Evolutionary conservation across 2,888 invertebrate genomes (phyloP), one percentile per base, ranked within the genome.

Genomic region (Acanthoscelides obtectus): DNA sequence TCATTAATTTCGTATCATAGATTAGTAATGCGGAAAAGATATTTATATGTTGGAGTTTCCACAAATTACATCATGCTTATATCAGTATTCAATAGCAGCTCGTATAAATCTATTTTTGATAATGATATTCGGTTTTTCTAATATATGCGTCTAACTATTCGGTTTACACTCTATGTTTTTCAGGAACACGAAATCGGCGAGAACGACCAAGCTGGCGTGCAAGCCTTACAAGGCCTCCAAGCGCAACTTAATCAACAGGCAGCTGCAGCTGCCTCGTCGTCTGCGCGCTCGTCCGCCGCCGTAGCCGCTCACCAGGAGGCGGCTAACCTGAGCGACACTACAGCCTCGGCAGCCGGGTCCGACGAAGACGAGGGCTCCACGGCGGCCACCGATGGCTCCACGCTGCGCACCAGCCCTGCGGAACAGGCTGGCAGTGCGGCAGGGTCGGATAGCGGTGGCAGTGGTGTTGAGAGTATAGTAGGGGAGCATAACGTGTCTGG

Each of bases 321-420:
- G 20, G 90, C 91, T 1, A 91, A 92, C 80, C 92, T 92, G 81
- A 93, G 94, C 69, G 95, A 95, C 77, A 92, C 93, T 21, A 93
- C 94, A 2, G 94, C 94, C 20, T 94, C 96, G 20, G 94, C 95
- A 2, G 94, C 95, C 70, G 96, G 95, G 4, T 96, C 96, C 12
- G 98, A 98, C 83, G 45, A 45, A 6, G 96, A 96, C 84, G 98
- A 98, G 85, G 97, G 82, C 63, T 97, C 96, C 77, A 97, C 96
- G 63, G 97, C 96, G 8, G 97, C 97, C 0, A 97, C 96, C 0
- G 97, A 97, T 84, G 97, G 97, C 72, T 96, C 96, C 69, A 97
- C 97, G 0, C 87, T 97, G 74, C 91, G 96, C 72, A 94, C 94
- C 2, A 94, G 94, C 0, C 94, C 94, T 0, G 93, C 93, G 0